Evolutionary conservation across 2,888 invertebrate genomes (phyloP).

Genomic region (Caenorhabditis drosophilae): DNA sequence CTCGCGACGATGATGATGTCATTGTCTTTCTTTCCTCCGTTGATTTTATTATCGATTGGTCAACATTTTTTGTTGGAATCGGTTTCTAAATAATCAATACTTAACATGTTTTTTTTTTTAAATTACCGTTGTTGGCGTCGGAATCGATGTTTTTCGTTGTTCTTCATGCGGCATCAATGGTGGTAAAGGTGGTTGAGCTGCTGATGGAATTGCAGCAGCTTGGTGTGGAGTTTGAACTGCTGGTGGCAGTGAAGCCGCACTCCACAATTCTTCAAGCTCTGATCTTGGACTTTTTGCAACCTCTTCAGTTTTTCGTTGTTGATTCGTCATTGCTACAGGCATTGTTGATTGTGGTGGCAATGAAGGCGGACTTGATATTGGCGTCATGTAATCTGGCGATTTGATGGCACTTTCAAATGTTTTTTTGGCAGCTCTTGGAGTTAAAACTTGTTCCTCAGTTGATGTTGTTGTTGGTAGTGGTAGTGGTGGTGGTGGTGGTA

Average conservation of each 20-base stretch:
- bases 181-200: constrained; percentile 3
- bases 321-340: background rate
- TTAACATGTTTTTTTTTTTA: too few relatives aligned
- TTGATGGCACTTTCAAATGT: background rate
- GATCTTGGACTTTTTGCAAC: constrained; percentile 24
- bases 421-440: background rate
- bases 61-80: too few relatives aligned
- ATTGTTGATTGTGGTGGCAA: background rate
- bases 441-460: background rate
- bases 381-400: background rate
- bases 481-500: background rate
- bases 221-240: background rate
- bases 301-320: background rate
- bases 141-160: background rate
- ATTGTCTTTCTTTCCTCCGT: too few relatives aligned
- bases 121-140: background rate
- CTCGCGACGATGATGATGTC: constrained; percentile 5
- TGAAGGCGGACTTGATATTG: constrained; percentile 3
- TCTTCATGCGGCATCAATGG: background rate
- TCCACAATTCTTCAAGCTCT: constrained; percentile 28
- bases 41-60: too few relatives aligned
- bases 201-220: background rate
- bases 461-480: background rate
- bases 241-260: background rate
- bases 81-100: too few relatives aligned